Percentiles rank a stretch among this genome's conserved stretches.
phyloP scores from a whole-genome alignment of 2,888 invertebrate genomes.

The Margaritifera margaritifera region DNA sequence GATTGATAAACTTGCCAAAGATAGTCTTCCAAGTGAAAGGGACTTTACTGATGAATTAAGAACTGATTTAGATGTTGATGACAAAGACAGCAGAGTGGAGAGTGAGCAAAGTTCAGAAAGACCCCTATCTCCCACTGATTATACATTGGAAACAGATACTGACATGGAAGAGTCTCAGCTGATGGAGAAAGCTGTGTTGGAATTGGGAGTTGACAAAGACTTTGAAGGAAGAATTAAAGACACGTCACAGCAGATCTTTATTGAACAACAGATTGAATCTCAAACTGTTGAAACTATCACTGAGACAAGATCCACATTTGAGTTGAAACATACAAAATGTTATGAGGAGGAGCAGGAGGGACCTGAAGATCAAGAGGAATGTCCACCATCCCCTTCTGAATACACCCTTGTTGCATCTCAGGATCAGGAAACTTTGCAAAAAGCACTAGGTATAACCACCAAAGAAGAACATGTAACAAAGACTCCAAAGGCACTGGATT shows the following conservation, averaged over 20 bases:
- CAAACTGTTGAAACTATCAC: conserved; percentile 14
- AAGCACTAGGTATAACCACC: conserved; percentile 39
- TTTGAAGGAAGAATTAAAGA: conserved; percentile 57
- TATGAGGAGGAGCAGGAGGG: conserved; percentile 28
- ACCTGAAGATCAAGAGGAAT: conserved; percentile 39
- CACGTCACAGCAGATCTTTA: conserved; percentile 67
- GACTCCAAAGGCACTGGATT: conserved; percentile 13
- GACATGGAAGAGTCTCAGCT: conserved; percentile 54
- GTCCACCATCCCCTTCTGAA: conserved; percentile 70
- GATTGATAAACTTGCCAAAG: no score
- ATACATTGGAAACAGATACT: conserved; percentile 56
- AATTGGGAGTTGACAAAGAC: conserved; percentile 37
- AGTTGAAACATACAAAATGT: background rate
- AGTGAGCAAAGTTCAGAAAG: conserved; percentile 44
- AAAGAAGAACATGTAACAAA: conserved; percentile 24
- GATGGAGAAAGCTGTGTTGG: conserved; percentile 21
- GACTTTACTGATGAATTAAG: conserved; percentile 12
- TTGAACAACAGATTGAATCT: conserved; percentile 60
- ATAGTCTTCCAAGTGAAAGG: no score
- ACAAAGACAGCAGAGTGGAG: conserved; percentile 8
- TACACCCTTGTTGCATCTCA: conserved; percentile 66
- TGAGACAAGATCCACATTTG: conserved; percentile 7
- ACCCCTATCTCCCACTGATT: conserved; percentile 65
- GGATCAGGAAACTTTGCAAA: conserved; percentile 60
- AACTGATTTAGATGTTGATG: conserved; percentile 15